phyloP scores from a whole-genome alignment of 2,888 invertebrate genomes.

The Lamellibrachia columna region DNA sequence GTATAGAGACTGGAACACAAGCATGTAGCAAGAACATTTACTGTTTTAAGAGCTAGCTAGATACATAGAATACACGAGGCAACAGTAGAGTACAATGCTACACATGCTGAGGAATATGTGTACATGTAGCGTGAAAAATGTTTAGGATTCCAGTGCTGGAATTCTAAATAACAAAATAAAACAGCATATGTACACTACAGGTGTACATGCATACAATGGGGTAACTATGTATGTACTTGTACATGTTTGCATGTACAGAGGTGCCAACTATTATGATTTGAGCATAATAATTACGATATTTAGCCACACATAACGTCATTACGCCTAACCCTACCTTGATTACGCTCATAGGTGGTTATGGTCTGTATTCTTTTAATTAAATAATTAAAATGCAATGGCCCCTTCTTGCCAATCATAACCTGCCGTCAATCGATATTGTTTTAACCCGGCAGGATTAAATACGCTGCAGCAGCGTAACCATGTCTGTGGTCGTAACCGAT shows the following conservation, averaged over 20 bases:
- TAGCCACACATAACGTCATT: too few relatives aligned
- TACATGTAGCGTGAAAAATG: neutral
- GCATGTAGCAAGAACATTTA: neutral
- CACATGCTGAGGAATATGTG: neutral
- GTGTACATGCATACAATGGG: neutral
- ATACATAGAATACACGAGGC: neutral
- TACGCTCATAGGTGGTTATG: too few relatives aligned
- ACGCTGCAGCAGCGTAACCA: too few relatives aligned
- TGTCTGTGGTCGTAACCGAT: too few relatives aligned
- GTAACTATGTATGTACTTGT: neutral
- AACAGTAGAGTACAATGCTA: neutral
- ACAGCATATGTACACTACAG: neutral
- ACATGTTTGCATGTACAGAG: neutral
- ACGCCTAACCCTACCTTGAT: too few relatives aligned
- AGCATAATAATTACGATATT: too few relatives aligned
- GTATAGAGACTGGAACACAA: neutral
- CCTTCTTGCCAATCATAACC: too few relatives aligned
- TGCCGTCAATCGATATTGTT: too few relatives aligned
- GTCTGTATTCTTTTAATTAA: too few relatives aligned
- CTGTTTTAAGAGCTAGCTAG: conserved; percentile 2
- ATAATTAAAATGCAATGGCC: too few relatives aligned
- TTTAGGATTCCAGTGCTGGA: neutral
- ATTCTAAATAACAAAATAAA: neutral
- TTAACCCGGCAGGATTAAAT: too few relatives aligned
- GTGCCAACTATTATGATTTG: too few relatives aligned